These are phyloP conservation scores for Cochlearius cochlearius DNA, from an alignment of 2,113 vertebrate species.

Conservation along the genomic window DNA sequence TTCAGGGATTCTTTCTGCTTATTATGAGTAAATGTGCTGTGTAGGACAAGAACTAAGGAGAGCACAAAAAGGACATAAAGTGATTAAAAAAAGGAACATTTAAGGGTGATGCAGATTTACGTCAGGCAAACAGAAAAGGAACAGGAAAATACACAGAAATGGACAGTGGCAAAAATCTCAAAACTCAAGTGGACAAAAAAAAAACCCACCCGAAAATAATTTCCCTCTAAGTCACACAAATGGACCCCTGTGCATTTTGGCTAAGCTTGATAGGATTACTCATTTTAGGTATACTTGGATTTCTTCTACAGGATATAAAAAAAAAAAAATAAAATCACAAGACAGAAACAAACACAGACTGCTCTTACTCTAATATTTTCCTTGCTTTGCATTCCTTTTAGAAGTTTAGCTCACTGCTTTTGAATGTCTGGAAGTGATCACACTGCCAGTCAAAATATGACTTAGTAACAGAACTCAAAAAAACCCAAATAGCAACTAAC, in stretches of 20 bases:
- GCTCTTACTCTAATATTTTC: neutral
- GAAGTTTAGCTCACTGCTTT: neutral
- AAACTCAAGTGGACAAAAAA: neutral
- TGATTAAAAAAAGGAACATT: neutral
- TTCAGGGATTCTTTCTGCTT: neutral
- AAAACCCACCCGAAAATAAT: neutral
- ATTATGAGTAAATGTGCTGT: neutral
- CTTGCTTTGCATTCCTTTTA: neutral
- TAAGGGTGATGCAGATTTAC: neutral
- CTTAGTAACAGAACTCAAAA: neutral
- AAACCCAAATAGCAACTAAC: neutral
- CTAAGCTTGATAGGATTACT: neutral
- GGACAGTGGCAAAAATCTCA: neutral
- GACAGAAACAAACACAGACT: neutral
- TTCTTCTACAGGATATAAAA: neutral
- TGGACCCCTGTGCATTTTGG: neutral
- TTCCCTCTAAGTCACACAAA: neutral
- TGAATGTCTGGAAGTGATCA: neutral
- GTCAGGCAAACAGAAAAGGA: neutral
- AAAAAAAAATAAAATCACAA: neutral
- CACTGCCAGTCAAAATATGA: neutral
- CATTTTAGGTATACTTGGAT: neutral
- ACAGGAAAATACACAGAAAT: neutral
- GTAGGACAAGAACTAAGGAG: slow-evolving; percentile 34
- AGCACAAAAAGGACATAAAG: neutral